phyloP scores from a whole-genome alignment of 1,140 invertebrate genomes.

The Arctopsyche grandis region DNA sequence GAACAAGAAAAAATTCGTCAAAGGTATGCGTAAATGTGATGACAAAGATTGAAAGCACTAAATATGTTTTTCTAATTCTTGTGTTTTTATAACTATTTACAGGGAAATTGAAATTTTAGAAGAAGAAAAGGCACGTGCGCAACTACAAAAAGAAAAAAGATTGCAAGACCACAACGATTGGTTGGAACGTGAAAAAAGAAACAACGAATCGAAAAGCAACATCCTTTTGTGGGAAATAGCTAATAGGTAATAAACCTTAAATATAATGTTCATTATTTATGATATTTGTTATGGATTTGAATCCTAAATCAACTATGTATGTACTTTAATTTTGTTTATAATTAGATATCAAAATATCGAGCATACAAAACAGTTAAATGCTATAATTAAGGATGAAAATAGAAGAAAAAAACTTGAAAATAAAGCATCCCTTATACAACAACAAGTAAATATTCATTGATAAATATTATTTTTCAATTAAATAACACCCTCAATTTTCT shows the following conservation, averaged over 20 bases:
- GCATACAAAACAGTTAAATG: constrained; percentile 59
- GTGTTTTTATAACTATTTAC: neutral
- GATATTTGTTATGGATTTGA: neutral
- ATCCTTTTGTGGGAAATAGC: neutral
- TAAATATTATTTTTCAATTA: neutral
- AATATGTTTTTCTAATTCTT: too few species aligned
- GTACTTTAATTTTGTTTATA: neutral
- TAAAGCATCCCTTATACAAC: constrained; percentile 58
- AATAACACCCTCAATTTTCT: constrained; percentile 1
- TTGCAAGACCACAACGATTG: constrained; percentile 9
- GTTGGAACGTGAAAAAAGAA: constrained; percentile 9
- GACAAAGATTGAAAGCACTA: too few species aligned
- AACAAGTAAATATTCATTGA: constrained; percentile 57
- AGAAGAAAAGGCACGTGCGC: neutral
- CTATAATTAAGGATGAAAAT: constrained; percentile 57
- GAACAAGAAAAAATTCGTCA: constrained; percentile 46
- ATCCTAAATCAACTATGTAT: too few species aligned
- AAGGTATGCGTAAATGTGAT: too few species aligned
- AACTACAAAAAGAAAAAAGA: constrained; percentile 13
- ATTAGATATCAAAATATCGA: constrained; percentile 62
- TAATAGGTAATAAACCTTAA: constrained; percentile 12
- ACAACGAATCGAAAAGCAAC: neutral
- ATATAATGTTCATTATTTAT: neutral
- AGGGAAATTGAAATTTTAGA: neutral
- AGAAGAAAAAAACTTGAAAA: constrained; percentile 58